Evolutionary conservation across 2,113 vertebrate genomes (phyloP), one percentile per base, ranked within the genome.

Genomic region (Lichenostomus cassidix): DNA sequence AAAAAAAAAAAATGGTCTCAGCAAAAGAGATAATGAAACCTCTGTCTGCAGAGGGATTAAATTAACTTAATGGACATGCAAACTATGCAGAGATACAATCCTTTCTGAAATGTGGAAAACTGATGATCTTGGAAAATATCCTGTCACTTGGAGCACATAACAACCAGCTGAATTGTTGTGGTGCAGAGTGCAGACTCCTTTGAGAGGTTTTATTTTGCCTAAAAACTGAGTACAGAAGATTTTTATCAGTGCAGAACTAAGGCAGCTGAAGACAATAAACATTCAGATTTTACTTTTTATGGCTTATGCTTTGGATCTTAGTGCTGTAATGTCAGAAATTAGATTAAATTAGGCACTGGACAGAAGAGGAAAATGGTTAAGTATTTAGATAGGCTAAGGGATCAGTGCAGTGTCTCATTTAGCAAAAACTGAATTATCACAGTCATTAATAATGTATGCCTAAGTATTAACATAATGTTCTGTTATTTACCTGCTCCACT

Each of bases 401-500:
- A 95, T 23, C 29, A 74, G 29, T 47, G 39, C 42, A 67, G 82
- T 83, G 77, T 81, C 84, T 92, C 50, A 86, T 92, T 95, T 93
- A 91, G 74, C 47, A 78, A 89, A 56, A 87, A 87, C 50, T 77
- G 71, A 91, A 91, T 95, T 92, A 95, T 47, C 39, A 69, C 33
- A 59, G 50, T 55, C 55, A 94, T 91, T 93, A 95, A 95, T 94
- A 95, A 96, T 64, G 31, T 74, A 95, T 81, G 62, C n/a, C 60
- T 53, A 64, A 56, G 47, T 14, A 95, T 96, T 96, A 96, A 86
- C 92, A 88, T 87, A 93, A 83, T 92, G 31, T 75, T 93, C 92
- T 94, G 60, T 84, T 96, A 96, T 92, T 96, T 94, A 97, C 90
- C 74, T 89, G 76, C 56, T 74, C 53, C n/a, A 35, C 37, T 95